phyloP scores from a whole-genome alignment of 2,113 vertebrate species.

The Cyprinodon tularosa region DNA sequence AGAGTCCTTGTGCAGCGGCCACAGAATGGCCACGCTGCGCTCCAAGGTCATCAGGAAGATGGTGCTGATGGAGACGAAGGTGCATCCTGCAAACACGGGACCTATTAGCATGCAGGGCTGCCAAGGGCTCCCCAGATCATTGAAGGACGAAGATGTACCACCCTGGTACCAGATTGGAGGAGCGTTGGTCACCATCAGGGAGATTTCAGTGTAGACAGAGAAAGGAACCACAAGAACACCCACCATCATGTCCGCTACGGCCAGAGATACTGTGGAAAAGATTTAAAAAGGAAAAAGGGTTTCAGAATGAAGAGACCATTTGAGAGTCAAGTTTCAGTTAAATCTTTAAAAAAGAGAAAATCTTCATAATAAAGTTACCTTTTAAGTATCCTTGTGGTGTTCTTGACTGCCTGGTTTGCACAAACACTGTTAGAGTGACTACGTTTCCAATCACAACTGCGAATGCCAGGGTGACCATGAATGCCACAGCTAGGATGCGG shows the following conservation, averaged over 20 bases:
- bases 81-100: slow-evolving; percentile 84
- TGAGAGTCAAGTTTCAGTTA: neutral
- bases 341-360: neutral
- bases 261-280: slow-evolving; percentile 77
- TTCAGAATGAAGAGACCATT: neutral
- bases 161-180: slow-evolving; percentile 74
- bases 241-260: slow-evolving; percentile 84
- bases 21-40: slow-evolving; percentile 82
- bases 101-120: slow-evolving; percentile 84
- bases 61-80: slow-evolving; percentile 87
- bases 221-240: slow-evolving; percentile 84
- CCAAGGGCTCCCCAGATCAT: slow-evolving; percentile 48
- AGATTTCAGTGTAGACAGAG: slow-evolving; percentile 83
- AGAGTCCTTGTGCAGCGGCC: slow-evolving; percentile 82
- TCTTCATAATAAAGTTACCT: slow-evolving; percentile 60
- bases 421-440: slow-evolving; percentile 82
- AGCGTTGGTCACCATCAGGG: slow-evolving; percentile 73
- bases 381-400: slow-evolving; percentile 85
- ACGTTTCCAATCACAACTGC: slow-evolving; percentile 83
- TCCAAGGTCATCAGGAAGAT: slow-evolving; percentile 86
- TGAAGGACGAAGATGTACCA: slow-evolving; percentile 16
- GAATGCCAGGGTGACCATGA: slow-evolving; percentile 83
- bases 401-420: slow-evolving; percentile 79
- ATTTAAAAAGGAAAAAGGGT: slow-evolving; percentile 25
- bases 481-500: slow-evolving; percentile 71